Base-by-base conservation (phyloP, 2,888 invertebrate species). In the Drosophila flavopinicola region DNA sequence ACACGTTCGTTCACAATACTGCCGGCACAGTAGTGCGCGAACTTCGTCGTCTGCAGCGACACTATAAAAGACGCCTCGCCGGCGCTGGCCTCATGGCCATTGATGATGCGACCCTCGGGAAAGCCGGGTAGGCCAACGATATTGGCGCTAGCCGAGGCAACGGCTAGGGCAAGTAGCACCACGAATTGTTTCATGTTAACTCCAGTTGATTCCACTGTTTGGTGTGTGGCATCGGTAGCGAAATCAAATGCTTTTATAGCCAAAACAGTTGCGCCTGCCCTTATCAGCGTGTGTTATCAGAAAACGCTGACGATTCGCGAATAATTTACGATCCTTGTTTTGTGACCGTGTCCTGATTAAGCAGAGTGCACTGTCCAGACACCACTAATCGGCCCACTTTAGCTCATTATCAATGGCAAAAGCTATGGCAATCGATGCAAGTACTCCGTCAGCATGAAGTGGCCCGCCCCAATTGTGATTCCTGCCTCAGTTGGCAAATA, bases 11-110 rank as follows among this genome's bases (percentile, higher is more conserved):
- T 63, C 48, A 92, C 63, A 53, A 92, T 75, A 9, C 90, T 88
- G 3, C 91, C 93, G 35, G 89, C 92, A 57, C 92, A 92, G 15
- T 87, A 90, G 23, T 89, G 90, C 0, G 75, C 51, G 0, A 39
- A 9, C 6, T 3, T 1, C 0, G 13, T 9, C 5, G 20, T 38
- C 61, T 85, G 85, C 39, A 90, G 33, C 1, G 92, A 92, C 1
- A 91, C 91, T 35, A 92, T 92, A 63, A 88, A 92, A 1, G 92
- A 92, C 6, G 91, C 92, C 69, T 90, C 90, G 20, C 90, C 90
- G 2, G 85, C 73, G 0, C 10, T 0, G 0, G 92, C 91, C 38
- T 89, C 76, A 0, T 82, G 3, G 7, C 91, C 90, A 47, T 90
- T 90, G 57, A 90, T 89, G 45, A 91, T 88, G 20, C 89, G 88